Conservation (phyloP, 2,888 invertebrate species). For the Epiblema foenella region DNA sequence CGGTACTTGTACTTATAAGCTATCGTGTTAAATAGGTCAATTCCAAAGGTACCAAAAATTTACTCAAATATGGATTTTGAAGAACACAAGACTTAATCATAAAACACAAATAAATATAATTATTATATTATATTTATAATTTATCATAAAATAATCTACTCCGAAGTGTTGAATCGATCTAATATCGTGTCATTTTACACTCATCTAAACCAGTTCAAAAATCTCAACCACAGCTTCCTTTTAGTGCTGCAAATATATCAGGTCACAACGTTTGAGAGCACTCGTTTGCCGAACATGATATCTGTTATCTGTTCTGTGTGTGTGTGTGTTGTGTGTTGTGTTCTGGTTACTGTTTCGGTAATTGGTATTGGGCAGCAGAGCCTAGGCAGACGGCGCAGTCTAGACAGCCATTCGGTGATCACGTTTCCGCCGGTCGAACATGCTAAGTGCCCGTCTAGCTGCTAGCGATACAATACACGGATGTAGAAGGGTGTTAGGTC, state of each 20-base stretch:
- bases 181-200: neutral
- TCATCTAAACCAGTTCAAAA: neutral
- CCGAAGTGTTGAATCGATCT: neutral
- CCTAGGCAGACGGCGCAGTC: slow-evolving; percentile 69
- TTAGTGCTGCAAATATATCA: neutral
- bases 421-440: slow-evolving; percentile 79
- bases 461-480: slow-evolving; percentile 43
- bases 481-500: slow-evolving; percentile 42
- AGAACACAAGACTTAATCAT: too few species aligned
- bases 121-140: too few species aligned
- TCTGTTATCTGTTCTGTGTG: too few species aligned
- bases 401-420: slow-evolving; percentile 78
- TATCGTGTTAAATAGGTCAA: too few species aligned
- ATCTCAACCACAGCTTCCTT: neutral
- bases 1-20: too few species aligned
- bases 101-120: too few species aligned
- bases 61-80: too few species aligned
- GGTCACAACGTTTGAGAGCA: neutral
- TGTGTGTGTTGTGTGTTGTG: too few species aligned
- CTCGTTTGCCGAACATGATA: slow-evolving; percentile 25
- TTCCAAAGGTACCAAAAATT: too few species aligned
- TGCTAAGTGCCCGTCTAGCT: slow-evolving; percentile 80
- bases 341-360: slow-evolving; percentile 59
- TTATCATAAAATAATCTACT: too few species aligned
- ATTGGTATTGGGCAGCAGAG: slow-evolving; percentile 67